Percentiles rank a stretch among this genome's conserved stretches.
Evolutionary conservation across 2,797 vertebrate species (phyloP).

Genomic region (Microhierax caerulescens): DNA sequence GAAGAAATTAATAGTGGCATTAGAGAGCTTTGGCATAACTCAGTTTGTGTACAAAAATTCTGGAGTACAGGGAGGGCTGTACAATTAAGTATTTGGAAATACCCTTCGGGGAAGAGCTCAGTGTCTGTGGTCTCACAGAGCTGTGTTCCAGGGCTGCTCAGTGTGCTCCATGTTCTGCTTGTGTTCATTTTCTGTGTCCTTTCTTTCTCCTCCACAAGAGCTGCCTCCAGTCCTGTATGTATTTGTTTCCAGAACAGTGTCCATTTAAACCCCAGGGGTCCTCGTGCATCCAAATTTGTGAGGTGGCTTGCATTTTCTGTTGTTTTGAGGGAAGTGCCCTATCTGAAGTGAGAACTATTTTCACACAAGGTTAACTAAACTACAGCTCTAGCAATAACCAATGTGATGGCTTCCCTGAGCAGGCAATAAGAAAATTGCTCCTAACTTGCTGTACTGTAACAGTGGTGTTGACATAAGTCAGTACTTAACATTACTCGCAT

Average conservation of each 20-base stretch:
- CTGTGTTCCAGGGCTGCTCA: background rate
- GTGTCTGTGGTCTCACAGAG: background rate
- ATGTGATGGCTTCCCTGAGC: background rate
- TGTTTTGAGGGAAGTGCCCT: background rate
- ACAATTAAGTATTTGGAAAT: background rate
- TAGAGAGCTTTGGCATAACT: background rate
- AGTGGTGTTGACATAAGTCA: background rate
- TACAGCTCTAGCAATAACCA: background rate
- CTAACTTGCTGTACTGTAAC: background rate
- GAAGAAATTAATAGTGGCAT: background rate
- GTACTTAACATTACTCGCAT: background rate
- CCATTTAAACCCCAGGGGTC: background rate
- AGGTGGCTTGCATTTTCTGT: background rate
- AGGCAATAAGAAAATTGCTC: background rate
- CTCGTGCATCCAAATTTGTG: background rate
- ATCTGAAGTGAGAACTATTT: background rate
- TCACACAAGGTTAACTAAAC: background rate
- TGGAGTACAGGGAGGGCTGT: background rate
- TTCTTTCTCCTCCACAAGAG: background rate
- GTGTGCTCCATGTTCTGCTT: background rate
- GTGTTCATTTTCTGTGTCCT: background rate
- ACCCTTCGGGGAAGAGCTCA: background rate
- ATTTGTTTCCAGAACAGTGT: background rate
- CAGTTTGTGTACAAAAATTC: background rate
- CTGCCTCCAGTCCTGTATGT: background rate